Base-by-base conservation (phyloP, 2,797 vertebrate species). In the Acanthopagrus latus region DNA sequence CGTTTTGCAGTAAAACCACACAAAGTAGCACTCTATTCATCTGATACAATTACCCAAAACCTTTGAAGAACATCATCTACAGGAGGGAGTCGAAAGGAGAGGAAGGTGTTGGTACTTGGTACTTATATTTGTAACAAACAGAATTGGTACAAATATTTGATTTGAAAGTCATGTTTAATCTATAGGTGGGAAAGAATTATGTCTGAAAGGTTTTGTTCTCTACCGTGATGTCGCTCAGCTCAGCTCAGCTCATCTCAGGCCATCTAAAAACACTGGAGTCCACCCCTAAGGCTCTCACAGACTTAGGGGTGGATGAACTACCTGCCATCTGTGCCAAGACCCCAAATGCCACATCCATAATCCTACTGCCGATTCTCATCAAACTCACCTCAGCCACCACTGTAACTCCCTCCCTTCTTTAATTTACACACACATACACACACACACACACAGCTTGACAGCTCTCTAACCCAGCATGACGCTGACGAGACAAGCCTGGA, bases 341-440 rank as follows among this genome's bases (percentile, higher is more conserved):
- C 88, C 83, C 66, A 88, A 91, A 92, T 88, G 87, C 86, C 90
- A 91, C 88, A 75, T 91, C 78, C 78, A 91, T 92, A 91, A 93
- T 93, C 89, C 90, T 79, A 80, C 86, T 92, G 92, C 89, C 88
- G 88, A 91, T 92, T 93, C 84, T 81, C 80, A 92, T 94, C 92
- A 91, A 78, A 87, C 82, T 86, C 88, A 86, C 85, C 76, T 83
- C 80, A 73, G 80, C 64, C 10, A 27, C 74, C 58, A 56, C 51
- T 54, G 71, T 11, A n/a, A 9, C 55, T 51, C 44, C 41, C 18
- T 11, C 33, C 18, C 17, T 27, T 20, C 46, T 47, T 52, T 70
- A 44, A 66, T 57, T 70, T 65, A 68, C 43, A 56, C 65, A 76
- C 73, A 64, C 64, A 51, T 73, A 64, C 62, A 65, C 48, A 70